Evolutionary conservation across 2,888 invertebrate species (phyloP).

Genomic region (Hartigia nigra): DNA sequence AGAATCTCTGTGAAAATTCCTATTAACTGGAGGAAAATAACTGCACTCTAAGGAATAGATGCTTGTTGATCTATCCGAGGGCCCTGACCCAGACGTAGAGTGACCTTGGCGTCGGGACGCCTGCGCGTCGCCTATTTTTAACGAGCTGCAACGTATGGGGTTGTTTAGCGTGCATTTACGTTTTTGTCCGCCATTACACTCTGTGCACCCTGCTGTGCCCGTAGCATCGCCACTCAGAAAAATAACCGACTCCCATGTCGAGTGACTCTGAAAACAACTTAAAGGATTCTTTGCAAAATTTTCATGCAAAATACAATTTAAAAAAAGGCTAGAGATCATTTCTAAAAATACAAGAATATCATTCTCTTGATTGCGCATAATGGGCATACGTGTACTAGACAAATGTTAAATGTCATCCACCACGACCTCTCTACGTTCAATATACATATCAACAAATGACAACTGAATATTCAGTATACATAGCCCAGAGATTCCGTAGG

Average conservation of each 20-base stretch:
- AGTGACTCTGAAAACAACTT: not conserved
- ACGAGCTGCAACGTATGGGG: constrained; percentile 26
- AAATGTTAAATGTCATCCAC: not conserved
- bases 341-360: not conserved
- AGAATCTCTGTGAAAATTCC: not conserved
- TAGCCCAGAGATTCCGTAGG: not conserved
- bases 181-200: not conserved
- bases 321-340: not conserved
- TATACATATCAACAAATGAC: not conserved
- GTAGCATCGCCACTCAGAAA: not conserved
- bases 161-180: not conserved
- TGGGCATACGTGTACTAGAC: not conserved
- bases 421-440: not conserved
- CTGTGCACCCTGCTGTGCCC: not conserved
- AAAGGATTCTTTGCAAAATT: not conserved
- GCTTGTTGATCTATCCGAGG: constrained; percentile 14
- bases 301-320: not conserved
- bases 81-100: constrained; percentile 41
- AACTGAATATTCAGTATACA: not conserved
- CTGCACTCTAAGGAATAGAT: not conserved
- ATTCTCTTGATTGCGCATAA: not conserved
- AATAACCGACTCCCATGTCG: not conserved
- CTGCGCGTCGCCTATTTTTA: constrained; percentile 38
- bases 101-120: constrained; percentile 37
- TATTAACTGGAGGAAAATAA: not conserved